Evolutionary conservation across 2,888 invertebrate genomes (phyloP), one percentile per base, ranked within the genome.

Genomic region (Netelia inedita): DNA sequence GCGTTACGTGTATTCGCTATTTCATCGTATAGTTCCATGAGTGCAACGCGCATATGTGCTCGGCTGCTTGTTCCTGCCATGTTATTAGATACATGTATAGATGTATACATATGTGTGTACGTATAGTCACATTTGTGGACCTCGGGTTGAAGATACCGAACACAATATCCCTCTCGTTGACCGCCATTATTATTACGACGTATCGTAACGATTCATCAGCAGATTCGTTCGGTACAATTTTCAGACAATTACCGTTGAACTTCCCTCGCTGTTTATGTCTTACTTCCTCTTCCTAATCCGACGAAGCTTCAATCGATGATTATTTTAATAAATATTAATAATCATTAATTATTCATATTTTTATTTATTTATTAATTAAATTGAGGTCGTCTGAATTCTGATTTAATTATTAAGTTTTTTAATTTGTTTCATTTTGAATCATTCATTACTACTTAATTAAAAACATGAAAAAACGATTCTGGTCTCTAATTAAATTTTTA

Each of bases 1-100:
- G 16, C 74, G 55, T 53, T 53, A 66, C 61, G 61, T 59, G 53
- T 35, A 63, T 73, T 80, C 35, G 57, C 28, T 66, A 46, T 71
- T 79, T 71, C 57, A 59, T 50, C 50, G 41, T 68, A 28, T n/a
- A 19, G 50, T 50, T 50, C 23, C 63, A 74, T 1, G 59, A 35
- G 59, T 50, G 63, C 63, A 16, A 10, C 16, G 41, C 74, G 50
- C 46, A 61, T 50, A 43, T 35, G 50, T 35, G 35, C 6, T 35
- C 35, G 57, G 19, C 23, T 63, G 19, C 63, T 28, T 21, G 21
- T 35, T 61, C 2, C 10, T 61, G 28, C 61, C 61, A 63, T 23
- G 10, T 63, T 28, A 16, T n/a, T 23, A 41, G 14, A 21, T 55
- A 35, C 19, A 55, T 21, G n/a, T 66, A 43, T 41, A 16, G 2